phyloP scores from a whole-genome alignment of 2,797 vertebrate genomes.

The Huso huso region DNA sequence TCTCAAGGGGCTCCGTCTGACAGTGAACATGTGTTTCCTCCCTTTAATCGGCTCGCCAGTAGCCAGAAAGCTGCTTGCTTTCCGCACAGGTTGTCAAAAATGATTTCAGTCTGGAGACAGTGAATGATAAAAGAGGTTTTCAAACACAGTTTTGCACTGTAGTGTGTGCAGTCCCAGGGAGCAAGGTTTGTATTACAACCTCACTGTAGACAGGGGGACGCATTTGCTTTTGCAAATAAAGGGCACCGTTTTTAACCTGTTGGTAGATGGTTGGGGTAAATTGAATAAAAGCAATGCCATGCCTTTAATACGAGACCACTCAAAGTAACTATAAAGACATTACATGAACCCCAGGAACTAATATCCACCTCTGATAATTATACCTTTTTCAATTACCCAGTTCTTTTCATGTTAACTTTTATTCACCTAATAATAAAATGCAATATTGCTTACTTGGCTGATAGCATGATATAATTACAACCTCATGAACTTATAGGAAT shows the following conservation, averaged over 20 bases:
- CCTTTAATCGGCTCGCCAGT: conserved; percentile 78
- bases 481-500: no score
- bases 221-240: background rate
- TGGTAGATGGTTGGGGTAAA: no score
- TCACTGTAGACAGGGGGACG: background rate
- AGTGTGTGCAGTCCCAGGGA: conserved; percentile 56
- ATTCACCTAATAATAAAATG: no score
- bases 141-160: conserved; percentile 69
- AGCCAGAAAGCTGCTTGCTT: conserved; percentile 75
- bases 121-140: conserved; percentile 77
- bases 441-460: no score
- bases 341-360: no score
- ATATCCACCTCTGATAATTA: no score
- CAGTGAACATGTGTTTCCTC: conserved; percentile 89
- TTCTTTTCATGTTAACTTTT: no score
- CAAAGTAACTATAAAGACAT: no score
- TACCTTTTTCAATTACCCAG: no score
- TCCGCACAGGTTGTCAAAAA: conserved; percentile 78
- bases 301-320: no score
- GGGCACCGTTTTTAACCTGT: background rate
- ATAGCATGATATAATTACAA: no score
- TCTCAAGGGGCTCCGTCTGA: conserved; percentile 69
- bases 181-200: conserved; percentile 68
- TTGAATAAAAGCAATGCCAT: no score
- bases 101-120: conserved; percentile 69